Percentiles rank a stretch among this genome's conserved stretches.
phyloP scores from a whole-genome alignment of 2,113 vertebrate species.

The Cyprinodon brontotheroides region DNA sequence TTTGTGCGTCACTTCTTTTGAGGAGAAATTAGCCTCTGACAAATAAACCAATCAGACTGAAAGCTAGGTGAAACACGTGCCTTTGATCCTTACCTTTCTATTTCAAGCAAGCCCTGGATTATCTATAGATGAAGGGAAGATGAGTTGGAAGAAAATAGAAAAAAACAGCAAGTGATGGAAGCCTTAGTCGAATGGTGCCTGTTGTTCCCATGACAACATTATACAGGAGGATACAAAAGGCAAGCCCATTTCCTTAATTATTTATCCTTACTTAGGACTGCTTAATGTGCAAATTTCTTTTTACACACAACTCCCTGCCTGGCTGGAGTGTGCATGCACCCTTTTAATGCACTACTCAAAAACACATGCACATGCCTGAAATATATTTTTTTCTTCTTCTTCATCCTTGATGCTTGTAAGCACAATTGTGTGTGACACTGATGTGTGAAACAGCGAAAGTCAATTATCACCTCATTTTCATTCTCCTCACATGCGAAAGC shows the following conservation, averaged over 20 bases:
- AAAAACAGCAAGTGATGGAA: constrained; percentile 4
- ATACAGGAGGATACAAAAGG: constrained; percentile 27
- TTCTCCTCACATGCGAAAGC: constrained; percentile 44
- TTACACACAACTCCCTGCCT: background rate
- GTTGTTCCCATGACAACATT: constrained; percentile 63
- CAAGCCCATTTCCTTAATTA: constrained; percentile 39
- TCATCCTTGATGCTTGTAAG: constrained; percentile 10
- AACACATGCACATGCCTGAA: background rate
- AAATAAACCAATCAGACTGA: constrained; percentile 7
- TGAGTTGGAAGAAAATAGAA: background rate
- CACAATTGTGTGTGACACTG: constrained; percentile 41
- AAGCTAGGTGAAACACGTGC: constrained; percentile 21
- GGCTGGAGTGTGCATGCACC: background rate
- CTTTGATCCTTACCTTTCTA: constrained; percentile 13
- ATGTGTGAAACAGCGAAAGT: constrained; percentile 57
- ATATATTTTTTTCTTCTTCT: background rate
- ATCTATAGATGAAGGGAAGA: constrained; percentile 18
- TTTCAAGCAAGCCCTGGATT: background rate
- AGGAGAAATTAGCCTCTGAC: constrained; percentile 49
- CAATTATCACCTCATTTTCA: constrained; percentile 64
- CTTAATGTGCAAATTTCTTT: constrained; percentile 12
- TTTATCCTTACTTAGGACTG: constrained; percentile 23
- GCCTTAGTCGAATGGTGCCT: constrained; percentile 34
- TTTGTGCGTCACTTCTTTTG: constrained; percentile 44
- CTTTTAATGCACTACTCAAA: background rate